phyloP scores from a whole-genome alignment of 2,888 invertebrate genomes.

The Drosophila percnosoma region DNA sequence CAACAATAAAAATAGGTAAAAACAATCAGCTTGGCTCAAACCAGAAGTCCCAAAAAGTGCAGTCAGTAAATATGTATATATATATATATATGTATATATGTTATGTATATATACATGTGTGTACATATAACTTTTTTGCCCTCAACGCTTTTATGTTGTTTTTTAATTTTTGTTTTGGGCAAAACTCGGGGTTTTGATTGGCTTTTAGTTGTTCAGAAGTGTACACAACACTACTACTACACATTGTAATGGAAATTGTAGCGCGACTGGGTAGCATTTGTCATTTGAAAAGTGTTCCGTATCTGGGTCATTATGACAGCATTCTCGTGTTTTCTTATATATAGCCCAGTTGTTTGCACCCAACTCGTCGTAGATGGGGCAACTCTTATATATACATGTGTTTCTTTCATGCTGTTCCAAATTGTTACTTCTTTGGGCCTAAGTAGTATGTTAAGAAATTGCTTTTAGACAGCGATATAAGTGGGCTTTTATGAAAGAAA shows the following conservation, averaged over 20 bases:
- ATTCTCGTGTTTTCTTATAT: conserved; percentile 1
- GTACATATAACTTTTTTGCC: background rate
- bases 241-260: conserved; percentile 70
- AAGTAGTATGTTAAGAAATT: conserved; percentile 1
- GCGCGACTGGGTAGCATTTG: conserved; percentile 49
- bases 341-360: conserved; percentile 19
- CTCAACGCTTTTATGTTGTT: conserved; percentile 13
- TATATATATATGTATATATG: background rate
- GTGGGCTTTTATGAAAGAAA: background rate
- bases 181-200: conserved; percentile 41
- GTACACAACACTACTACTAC: conserved; percentile 41
- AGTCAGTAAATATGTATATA: conserved; percentile 2
- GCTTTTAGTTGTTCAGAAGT: conserved; percentile 48
- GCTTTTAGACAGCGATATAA: background rate
- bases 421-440: background rate
- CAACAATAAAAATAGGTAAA: conserved; percentile 36
- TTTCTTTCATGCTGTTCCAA: background rate
- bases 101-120: background rate
- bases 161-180: conserved; percentile 18
- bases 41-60: conserved; percentile 28
- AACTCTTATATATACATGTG: background rate
- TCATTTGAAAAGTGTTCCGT: conserved; percentile 38
- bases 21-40: conserved; percentile 29
- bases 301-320: conserved; percentile 47
- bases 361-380: background rate